phyloP scores from a whole-genome alignment of 2,888 invertebrate genomes.

The Mamestra brassicae region DNA sequence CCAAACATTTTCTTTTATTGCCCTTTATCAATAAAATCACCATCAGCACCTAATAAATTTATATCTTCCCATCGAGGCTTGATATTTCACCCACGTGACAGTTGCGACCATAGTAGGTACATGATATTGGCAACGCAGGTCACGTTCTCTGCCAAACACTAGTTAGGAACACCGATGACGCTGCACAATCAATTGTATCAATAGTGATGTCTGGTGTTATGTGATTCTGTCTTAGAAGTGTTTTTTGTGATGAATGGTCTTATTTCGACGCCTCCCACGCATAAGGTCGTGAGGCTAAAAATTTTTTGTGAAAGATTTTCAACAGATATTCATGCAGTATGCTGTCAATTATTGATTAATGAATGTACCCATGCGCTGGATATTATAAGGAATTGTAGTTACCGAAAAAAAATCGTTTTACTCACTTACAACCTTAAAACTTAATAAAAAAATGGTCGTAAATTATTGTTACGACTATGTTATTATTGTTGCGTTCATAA shows the following conservation, averaged over 20 bases:
- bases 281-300: no score
- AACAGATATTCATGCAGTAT: no score
- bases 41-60: slow-evolving; percentile 56
- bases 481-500: no score
- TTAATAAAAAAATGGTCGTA: no score
- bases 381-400: no score
- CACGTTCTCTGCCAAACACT: slow-evolving; percentile 75
- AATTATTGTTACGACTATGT: no score
- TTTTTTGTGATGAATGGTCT: neutral
- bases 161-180: slow-evolving; percentile 63
- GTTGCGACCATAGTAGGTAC: slow-evolving; percentile 56
- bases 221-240: slow-evolving; percentile 28
- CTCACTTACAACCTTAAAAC: no score
- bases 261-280: neutral
- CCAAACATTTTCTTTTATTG: neutral
- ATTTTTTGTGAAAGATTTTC: no score
- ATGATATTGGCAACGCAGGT: slow-evolving; percentile 74
- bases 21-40: slow-evolving; percentile 28
- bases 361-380: no score
- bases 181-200: slow-evolving; percentile 61
- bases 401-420: no score
- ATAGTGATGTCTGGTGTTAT: slow-evolving; percentile 32
- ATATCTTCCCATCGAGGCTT: slow-evolving; percentile 49
- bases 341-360: no score
- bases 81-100: slow-evolving; percentile 59